Percentiles rank a stretch among this genome's conserved stretches.
Conservation (phyloP, 2,888 invertebrate species). For the Autographa pulchrina region DNA sequence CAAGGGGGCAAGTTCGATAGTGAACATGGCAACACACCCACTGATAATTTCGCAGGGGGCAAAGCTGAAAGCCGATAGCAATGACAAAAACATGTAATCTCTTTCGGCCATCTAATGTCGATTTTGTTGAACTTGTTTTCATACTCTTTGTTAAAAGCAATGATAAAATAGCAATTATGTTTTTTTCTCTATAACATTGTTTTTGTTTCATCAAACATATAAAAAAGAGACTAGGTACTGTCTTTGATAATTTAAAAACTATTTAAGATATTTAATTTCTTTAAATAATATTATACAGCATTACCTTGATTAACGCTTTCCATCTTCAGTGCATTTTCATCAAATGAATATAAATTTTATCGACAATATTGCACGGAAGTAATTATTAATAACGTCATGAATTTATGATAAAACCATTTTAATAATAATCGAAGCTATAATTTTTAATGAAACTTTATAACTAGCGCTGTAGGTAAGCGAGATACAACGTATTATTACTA, state of each 20-base stretch:
- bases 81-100: conserved; percentile 58
- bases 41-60: conserved; percentile 71
- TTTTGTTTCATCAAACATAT: neutral
- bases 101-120: conserved; percentile 34
- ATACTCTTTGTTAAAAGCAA: conserved; percentile 10
- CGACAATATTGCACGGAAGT: neutral
- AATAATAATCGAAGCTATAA: neutral
- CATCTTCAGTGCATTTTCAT: neutral
- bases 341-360: neutral
- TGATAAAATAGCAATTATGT: neutral
- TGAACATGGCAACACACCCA: conserved; percentile 69
- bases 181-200: neutral
- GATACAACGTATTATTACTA: neutral
- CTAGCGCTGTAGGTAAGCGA: neutral
- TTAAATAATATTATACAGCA: no score
- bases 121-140: conserved; percentile 12
- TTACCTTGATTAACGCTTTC: no score
- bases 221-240: no score
- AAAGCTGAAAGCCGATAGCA: conserved; percentile 63
- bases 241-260: no score
- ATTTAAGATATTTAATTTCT: no score
- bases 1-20: conserved; percentile 57
- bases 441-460: neutral
- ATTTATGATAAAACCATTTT: neutral
- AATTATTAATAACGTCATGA: neutral